Conservation (phyloP, 2,113 vertebrate species). For the Psophia crepitans region DNA sequence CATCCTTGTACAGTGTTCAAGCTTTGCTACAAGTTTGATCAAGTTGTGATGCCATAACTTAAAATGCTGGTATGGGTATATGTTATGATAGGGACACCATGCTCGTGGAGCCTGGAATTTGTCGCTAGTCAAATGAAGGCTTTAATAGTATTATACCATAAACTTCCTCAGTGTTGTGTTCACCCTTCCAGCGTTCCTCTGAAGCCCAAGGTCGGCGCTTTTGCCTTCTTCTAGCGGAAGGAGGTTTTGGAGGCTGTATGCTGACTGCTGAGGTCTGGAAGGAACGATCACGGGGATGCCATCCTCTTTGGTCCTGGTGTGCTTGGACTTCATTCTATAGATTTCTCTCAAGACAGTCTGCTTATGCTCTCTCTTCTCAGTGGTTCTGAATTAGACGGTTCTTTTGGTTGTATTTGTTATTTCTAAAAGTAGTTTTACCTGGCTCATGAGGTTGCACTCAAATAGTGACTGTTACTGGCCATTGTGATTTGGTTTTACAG, state of each 20-base stretch:
- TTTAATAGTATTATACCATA: neutral
- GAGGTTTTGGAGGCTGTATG: neutral
- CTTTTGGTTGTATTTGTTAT: neutral
- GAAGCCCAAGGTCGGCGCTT: neutral
- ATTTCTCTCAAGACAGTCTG: neutral
- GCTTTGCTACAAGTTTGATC: neutral
- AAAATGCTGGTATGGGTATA: neutral
- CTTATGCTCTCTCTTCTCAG: neutral
- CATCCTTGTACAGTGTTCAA: neutral
- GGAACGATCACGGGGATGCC: neutral
- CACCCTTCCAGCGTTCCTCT: neutral
- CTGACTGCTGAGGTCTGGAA: neutral
- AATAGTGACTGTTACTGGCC: neutral
- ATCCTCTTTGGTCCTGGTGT: neutral
- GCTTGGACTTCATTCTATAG: neutral
- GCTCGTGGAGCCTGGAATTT: neutral
- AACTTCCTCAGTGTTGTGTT: neutral
- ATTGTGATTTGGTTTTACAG: neutral
- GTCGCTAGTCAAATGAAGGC: neutral
- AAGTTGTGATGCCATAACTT: neutral
- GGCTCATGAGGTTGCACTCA: neutral
- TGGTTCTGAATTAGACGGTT: neutral
- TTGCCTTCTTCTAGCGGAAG: neutral
- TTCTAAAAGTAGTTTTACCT: neutral
- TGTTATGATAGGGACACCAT: neutral